Conservation (phyloP, 2,797 vertebrate species). For the Melanotaenia nigrans region DNA sequence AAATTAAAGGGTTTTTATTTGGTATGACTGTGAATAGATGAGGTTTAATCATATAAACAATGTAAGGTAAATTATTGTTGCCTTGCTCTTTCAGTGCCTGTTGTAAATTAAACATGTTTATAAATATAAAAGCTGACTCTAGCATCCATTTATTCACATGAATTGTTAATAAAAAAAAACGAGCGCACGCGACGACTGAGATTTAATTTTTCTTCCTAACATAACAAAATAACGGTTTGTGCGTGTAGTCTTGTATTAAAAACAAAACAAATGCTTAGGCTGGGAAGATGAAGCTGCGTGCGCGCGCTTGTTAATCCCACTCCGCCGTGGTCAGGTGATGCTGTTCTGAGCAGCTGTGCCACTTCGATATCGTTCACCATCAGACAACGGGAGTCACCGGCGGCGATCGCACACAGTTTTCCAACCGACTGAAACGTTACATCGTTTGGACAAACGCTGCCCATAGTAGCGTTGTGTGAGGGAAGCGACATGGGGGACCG, state of each 20-base stretch:
- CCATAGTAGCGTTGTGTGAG: slow-evolving; percentile 39
- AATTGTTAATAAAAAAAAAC: background rate
- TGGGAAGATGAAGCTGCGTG: background rate
- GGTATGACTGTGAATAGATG: slow-evolving; percentile 37
- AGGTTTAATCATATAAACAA: slow-evolving; percentile 24
- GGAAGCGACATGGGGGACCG: slow-evolving; percentile 74
- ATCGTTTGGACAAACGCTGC: slow-evolving; percentile 40
- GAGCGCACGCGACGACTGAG: background rate
- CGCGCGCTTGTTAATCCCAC: slow-evolving; percentile 44
- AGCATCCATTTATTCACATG: background rate
- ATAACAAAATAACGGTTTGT: background rate
- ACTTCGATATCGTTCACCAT: slow-evolving; percentile 68
- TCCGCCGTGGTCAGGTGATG: slow-evolving; percentile 80
- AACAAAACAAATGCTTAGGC: background rate
- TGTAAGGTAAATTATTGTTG: slow-evolving; percentile 4
- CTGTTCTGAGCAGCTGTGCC: slow-evolving; percentile 76
- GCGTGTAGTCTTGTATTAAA: background rate
- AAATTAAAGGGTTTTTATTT: background rate
- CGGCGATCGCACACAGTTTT: slow-evolving; percentile 29
- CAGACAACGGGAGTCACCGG: slow-evolving; percentile 74
- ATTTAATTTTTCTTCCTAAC: background rate
- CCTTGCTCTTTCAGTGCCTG: slow-evolving; percentile 10
- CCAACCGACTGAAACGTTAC: slow-evolving; percentile 17
- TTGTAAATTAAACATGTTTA: slow-evolving; percentile 54
- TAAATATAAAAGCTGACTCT: background rate